phyloP scores from a whole-genome alignment of 2,888 invertebrate genomes.

The Ichneumoninae sp. region DNA sequence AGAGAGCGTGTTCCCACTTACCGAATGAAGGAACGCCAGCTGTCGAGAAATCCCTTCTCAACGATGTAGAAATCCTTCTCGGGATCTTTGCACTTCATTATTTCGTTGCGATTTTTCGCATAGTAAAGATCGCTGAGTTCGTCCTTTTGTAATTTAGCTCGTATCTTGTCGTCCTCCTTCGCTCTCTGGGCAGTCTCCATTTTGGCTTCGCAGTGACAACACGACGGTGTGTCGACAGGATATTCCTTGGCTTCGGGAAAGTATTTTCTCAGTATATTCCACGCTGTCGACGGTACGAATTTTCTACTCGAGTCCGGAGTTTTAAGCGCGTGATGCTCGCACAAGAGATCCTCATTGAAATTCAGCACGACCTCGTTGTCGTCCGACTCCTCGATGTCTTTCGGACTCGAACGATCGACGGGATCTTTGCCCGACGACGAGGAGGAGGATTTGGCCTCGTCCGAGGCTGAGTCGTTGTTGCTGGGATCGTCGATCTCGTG shows the following conservation, averaged over 20 bases:
- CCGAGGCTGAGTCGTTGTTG: constrained; percentile 60
- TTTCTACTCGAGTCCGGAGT: constrained; percentile 82
- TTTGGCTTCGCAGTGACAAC: constrained; percentile 80
- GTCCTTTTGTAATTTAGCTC: constrained; percentile 80
- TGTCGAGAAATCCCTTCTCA: constrained; percentile 80
- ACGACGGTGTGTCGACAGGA: constrained; percentile 76
- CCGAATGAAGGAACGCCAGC: constrained; percentile 82
- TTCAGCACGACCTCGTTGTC: constrained; percentile 81
- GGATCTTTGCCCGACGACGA: constrained; percentile 55
- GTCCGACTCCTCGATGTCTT: constrained; percentile 77
- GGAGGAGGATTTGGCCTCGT: constrained; percentile 49
- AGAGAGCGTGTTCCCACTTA: constrained; percentile 73
- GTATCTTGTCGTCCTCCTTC: constrained; percentile 81
- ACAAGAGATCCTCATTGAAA: constrained; percentile 86
- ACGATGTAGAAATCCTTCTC: constrained; percentile 77
- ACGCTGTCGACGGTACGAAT: constrained; percentile 85
- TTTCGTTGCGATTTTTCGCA: constrained; percentile 77
- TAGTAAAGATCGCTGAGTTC: constrained; percentile 78
- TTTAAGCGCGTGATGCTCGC: constrained; percentile 85
- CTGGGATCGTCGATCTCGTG: constrained; percentile 72
- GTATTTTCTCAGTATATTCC: constrained; percentile 85
- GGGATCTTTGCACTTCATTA: constrained; percentile 72
- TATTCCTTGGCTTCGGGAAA: constrained; percentile 84
- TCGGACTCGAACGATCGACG: constrained; percentile 58
- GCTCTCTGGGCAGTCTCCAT: constrained; percentile 78